Evolutionary conservation across 2,888 invertebrate species (phyloP), one percentile per base, ranked within the genome.

Genomic region (Merodon equestris): DNA sequence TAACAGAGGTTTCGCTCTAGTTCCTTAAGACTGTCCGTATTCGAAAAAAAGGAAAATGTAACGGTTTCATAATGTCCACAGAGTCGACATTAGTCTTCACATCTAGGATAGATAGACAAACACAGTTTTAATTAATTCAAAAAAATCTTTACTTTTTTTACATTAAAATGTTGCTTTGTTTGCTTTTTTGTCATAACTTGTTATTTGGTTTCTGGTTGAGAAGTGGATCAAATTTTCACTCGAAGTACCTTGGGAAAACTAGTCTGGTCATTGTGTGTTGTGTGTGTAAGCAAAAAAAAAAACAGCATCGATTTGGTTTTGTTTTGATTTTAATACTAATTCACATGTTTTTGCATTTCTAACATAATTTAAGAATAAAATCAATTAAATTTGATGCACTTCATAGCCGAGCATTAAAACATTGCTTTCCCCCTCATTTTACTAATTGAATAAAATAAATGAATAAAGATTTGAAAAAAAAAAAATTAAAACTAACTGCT

Each of bases 401-500:
- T 71, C 27, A 13, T 63, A 63, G 38, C 15, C 19, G 15, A 51
- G n/a, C 14, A 14, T 18, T 40, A 54, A 47, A 15, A 47, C 53
- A 56, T 60, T 67, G 38, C 18, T 44, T 70, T 53, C 47, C 60
- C 63, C 27, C 27, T 7, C 27, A 5, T 71, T 61, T 38, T 54
- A 56, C 70, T 61, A 38, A 63, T 45, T 19, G 27, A 1, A 19
- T 42, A 9, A 13, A 12, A 9, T n/a, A 18, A 48, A 17, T 42
- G 45, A 47, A 54, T 45, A 2, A 3, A 42, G 7, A 27, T 36
- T 17, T 18, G 48, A 60, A 36, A 53, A 27, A 47, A 50, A 67
- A 58, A 1, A 51, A 44, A 58, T 27, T 27, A 27, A 27, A 27
- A 73, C 57, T 64, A 73, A 73, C 72, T 58, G 72, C 72, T 73